These are phyloP conservation scores for Bombyx mandarina DNA, from an alignment of 1,140 invertebrate genomes.

Conservation along the genomic window DNA sequence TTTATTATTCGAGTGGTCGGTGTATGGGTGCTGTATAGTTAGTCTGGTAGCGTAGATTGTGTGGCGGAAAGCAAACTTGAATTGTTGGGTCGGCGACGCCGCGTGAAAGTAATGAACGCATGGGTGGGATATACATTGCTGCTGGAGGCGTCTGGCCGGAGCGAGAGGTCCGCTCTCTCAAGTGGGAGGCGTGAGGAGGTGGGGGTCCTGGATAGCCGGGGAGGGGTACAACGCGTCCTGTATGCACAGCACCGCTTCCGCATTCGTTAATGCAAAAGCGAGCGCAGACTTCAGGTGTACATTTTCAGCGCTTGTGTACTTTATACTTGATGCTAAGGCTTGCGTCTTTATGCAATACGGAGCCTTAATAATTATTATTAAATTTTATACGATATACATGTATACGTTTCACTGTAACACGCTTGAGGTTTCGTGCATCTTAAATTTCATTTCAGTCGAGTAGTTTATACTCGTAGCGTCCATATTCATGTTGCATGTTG, in stretches of 20 bases:
- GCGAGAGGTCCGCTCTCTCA: constrained; percentile 34
- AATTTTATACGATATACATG: neutral
- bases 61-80: constrained; percentile 68
- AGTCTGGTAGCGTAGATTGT: constrained; percentile 64
- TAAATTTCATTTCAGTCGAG: too few species aligned
- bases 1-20: constrained; percentile 68
- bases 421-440: too few species aligned
- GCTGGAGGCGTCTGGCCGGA: constrained; percentile 56
- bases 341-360: constrained; percentile 60
- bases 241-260: constrained; percentile 67
- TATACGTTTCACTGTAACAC: neutral
- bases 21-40: constrained; percentile 51
- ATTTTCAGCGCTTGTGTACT: constrained; percentile 68
- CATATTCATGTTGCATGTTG: too few species aligned
- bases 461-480: too few species aligned
- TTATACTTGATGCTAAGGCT: constrained; percentile 61
- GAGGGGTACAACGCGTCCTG: constrained; percentile 59
- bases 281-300: constrained; percentile 66
- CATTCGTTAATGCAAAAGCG: constrained; percentile 71
- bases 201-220: constrained; percentile 21
- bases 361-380: constrained; percentile 58
- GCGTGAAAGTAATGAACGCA: constrained; percentile 65
- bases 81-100: constrained; percentile 56
- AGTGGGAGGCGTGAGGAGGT: constrained; percentile 17
- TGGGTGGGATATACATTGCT: constrained; percentile 53